Evolutionary conservation across 2,888 invertebrate genomes (phyloP).

Genomic region (Chymomyza procnemis): DNA sequence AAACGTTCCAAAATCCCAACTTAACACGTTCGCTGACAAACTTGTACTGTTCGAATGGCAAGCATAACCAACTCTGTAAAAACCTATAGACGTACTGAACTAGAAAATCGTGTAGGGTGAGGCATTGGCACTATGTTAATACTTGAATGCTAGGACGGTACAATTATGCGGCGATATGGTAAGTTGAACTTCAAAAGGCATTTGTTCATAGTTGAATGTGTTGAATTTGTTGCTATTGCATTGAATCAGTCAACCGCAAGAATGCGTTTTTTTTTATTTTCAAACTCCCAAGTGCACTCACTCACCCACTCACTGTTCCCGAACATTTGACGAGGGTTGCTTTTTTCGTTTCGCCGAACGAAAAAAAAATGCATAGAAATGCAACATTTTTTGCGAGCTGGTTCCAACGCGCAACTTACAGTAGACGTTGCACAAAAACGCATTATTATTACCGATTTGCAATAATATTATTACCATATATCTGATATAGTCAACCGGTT

Average conservation of each 20-base stretch:
- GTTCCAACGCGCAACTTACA: too few relatives aligned
- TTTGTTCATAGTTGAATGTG: slow-evolving; percentile 36
- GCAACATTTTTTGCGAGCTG: too few relatives aligned
- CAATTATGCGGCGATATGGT: slow-evolving; percentile 63
- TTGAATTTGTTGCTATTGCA: slow-evolving; percentile 2
- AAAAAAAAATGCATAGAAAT: too few relatives aligned
- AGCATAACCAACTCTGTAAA: slow-evolving; percentile 1
- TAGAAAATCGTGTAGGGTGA: slow-evolving; percentile 2
- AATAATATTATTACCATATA: too few relatives aligned
- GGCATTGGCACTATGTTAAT: neutral
- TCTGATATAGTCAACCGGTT: too few relatives aligned
- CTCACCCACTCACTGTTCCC: slow-evolving; percentile 2
- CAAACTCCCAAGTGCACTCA: slow-evolving; percentile 24
- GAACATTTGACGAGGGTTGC: too few relatives aligned
- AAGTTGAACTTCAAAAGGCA: slow-evolving; percentile 55
- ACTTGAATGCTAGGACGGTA: slow-evolving; percentile 12
- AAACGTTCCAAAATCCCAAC: slow-evolving; percentile 24
- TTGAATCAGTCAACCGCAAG: slow-evolving; percentile 51
- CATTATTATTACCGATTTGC: too few relatives aligned
- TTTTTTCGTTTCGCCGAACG: too few relatives aligned
- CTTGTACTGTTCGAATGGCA: slow-evolving; percentile 30
- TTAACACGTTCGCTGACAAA: slow-evolving; percentile 25
- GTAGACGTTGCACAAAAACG: too few relatives aligned
- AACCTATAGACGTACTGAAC: slow-evolving; percentile 31
- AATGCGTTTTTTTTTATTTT: slow-evolving; percentile 27